phyloP scores from a whole-genome alignment of 2,113 vertebrate species.

The Varanus salvator region DNA sequence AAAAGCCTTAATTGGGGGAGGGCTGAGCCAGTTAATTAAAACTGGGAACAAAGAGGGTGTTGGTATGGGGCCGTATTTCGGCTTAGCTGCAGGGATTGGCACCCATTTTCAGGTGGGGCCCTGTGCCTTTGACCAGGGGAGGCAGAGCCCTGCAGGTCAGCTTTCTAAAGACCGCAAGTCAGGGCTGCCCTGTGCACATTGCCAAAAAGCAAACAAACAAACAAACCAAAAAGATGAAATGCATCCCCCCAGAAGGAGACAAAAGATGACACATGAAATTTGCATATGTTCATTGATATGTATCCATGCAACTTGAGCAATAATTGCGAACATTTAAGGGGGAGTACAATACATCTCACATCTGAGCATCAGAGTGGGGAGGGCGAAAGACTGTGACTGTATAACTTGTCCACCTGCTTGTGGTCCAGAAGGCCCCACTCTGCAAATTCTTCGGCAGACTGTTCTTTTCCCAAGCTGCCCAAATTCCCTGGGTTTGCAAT shows the following conservation, averaged over 20 bases:
- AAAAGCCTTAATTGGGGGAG: constrained; percentile 20
- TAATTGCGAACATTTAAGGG: too few species aligned
- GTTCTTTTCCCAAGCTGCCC: too few species aligned
- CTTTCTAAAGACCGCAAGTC: neutral
- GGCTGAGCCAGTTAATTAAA: constrained; percentile 40
- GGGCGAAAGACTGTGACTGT: neutral
- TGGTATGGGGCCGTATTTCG: neutral
- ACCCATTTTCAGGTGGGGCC: neutral
- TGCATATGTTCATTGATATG: neutral
- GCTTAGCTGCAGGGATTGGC: neutral
- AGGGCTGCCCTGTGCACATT: neutral
- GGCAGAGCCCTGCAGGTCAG: neutral
- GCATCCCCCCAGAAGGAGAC: neutral
- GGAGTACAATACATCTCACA: neutral
- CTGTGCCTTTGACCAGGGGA: neutral
- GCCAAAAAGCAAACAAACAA: neutral
- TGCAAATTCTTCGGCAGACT: too few species aligned
- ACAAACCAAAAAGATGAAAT: neutral
- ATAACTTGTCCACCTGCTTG: neutral
- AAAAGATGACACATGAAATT: neutral
- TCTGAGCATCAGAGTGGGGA: neutral
- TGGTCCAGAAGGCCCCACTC: too few species aligned
- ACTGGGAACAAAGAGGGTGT: neutral
- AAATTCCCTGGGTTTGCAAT: too few species aligned
- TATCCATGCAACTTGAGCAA: neutral